Evolutionary conservation across 2,797 vertebrate species (phyloP).

Genomic region (Emydoidea blandingii): DNA sequence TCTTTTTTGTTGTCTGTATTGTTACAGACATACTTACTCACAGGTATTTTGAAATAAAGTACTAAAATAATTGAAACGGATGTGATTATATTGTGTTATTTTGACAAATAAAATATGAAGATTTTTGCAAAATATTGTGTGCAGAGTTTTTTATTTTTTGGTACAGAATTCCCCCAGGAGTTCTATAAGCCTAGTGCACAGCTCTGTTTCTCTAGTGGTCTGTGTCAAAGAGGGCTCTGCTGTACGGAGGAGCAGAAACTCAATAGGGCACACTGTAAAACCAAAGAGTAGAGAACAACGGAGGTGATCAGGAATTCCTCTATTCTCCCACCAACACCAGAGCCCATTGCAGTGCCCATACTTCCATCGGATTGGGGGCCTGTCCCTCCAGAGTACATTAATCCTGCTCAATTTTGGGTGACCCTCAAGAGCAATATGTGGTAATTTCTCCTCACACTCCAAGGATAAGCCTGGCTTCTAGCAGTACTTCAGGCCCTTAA

Average conservation of each 20-base stretch:
- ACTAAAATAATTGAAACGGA: too few species aligned
- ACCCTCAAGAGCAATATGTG: constrained; percentile 49
- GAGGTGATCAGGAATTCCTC: constrained; percentile 34
- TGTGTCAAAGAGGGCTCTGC: constrained; percentile 31
- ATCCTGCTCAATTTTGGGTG: not conserved
- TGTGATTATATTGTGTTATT: too few species aligned
- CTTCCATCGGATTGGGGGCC: constrained; percentile 53
- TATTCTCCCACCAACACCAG: constrained; percentile 49
- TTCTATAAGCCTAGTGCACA: not conserved
- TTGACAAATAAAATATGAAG: too few species aligned
- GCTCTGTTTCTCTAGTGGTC: constrained; percentile 5
- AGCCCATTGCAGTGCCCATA: constrained; percentile 40
- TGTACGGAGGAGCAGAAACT: not conserved
- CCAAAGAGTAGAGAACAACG: constrained; percentile 61
- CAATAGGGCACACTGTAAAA: constrained; percentile 65
- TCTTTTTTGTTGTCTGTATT: too few species aligned
- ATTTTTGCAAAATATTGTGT: too few species aligned
- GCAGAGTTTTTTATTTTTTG: too few species aligned
- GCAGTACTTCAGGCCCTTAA: constrained; percentile 56
- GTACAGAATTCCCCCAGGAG: too few species aligned
- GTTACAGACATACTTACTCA: too few species aligned
- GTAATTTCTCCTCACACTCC: constrained; percentile 3
- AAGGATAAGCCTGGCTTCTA: constrained; percentile 30
- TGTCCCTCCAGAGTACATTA: constrained; percentile 55
- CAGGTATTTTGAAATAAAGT: too few species aligned